A percentile compares a stretch with the other conserved stretches of the same genome.
Evolutionary conservation across 2,888 invertebrate genomes (phyloP).

Genomic region (Diarsia rubi): DNA sequence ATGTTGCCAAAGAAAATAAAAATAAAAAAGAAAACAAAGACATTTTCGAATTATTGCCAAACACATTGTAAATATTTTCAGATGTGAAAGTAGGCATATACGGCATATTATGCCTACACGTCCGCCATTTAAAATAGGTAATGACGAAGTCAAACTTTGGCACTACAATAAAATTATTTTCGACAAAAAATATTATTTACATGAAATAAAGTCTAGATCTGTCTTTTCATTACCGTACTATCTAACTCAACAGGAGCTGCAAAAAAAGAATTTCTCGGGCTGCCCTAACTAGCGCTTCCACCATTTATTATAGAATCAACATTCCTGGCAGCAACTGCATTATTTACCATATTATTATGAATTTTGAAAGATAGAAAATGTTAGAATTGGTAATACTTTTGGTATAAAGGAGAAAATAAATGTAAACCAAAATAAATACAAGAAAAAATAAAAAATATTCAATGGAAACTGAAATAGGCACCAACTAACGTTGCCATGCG

Average conservation of each 20-base stretch:
- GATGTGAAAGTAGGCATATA: conserved; percentile 45
- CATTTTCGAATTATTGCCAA: conserved; percentile 44
- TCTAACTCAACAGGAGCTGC: too few relatives aligned
- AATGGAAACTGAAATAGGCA: conserved; percentile 8
- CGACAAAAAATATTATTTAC: neutral
- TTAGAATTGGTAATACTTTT: neutral
- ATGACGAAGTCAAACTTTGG: neutral
- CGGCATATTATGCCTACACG: too few relatives aligned
- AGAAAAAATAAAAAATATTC: neutral
- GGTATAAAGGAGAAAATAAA: neutral
- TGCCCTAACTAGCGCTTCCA: too few relatives aligned
- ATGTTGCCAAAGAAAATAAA: conserved; percentile 59
- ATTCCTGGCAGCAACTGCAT: neutral
- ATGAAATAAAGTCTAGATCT: neutral
- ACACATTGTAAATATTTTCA: conserved; percentile 19
- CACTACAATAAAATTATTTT: neutral
- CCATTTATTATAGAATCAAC: neutral
- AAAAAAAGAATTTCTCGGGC: too few relatives aligned
- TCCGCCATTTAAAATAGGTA: neutral
- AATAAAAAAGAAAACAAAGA: conserved; percentile 52
- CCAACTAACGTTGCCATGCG: neutral
- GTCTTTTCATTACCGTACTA: neutral
- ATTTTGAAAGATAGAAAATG: neutral
- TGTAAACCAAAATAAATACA: neutral
- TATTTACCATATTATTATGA: neutral